These are phyloP conservation scores for Himalopsyche japonica DNA, from an alignment of 2,888 invertebrate genomes.

Conservation along the genomic window DNA sequence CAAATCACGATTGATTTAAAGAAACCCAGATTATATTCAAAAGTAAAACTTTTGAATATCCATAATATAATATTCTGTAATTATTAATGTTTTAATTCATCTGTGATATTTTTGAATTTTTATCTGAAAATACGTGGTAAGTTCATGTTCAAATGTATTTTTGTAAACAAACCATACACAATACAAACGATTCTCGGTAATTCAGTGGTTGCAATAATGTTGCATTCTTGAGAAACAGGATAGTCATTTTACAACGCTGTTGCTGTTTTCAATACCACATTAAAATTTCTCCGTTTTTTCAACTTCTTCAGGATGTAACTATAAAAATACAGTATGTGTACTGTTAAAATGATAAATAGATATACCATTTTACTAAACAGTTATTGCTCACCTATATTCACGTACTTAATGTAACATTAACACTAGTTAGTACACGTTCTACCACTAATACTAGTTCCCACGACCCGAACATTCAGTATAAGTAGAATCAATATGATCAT, in stretches of 20 bases:
- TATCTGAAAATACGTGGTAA: no score
- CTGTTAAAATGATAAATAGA: slow-evolving; percentile 2
- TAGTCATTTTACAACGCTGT: background rate
- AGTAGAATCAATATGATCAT: background rate
- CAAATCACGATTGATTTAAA: no score
- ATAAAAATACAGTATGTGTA: background rate
- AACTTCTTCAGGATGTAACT: background rate
- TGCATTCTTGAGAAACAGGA: background rate
- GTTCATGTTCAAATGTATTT: no score
- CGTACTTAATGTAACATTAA: slow-evolving; percentile 31
- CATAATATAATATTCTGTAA: no score
- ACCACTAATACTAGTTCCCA: slow-evolving; percentile 31
- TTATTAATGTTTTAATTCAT: no score
- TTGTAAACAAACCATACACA: no score
- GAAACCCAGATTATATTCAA: no score
- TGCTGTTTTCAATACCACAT: background rate
- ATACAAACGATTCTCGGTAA: no score
- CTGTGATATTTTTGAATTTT: no score
- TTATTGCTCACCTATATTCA: slow-evolving; percentile 34
- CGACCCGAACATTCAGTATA: slow-evolving; percentile 27
- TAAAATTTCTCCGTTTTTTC: background rate
- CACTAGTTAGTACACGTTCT: slow-evolving; percentile 13
- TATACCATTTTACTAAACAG: slow-evolving; percentile 22
- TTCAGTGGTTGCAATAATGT: background rate
- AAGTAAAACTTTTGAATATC: no score